A percentile compares a stretch with the other conserved stretches of the same genome.
These are phyloP conservation scores for Tokudaia muenninki DNA, from an alignment of 2,797 vertebrate genomes.

Conservation along the genomic window DNA sequence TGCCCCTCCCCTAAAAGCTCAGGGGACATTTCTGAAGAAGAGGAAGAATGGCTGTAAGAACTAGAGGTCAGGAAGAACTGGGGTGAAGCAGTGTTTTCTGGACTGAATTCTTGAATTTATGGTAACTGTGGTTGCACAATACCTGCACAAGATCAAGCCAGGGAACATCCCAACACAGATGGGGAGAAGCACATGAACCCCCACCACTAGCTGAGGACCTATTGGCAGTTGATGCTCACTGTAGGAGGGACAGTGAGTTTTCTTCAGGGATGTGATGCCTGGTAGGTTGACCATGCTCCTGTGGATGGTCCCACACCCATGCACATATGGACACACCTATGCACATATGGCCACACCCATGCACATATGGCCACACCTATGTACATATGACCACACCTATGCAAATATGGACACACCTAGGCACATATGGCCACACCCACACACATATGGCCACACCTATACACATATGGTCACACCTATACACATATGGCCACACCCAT, in stretches of 20 bases:
- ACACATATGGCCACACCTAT: too few relatives aligned
- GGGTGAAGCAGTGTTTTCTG: not conserved
- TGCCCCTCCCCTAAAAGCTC: not conserved
- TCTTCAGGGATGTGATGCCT: not conserved
- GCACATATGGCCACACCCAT: too few relatives aligned
- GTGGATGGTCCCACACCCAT: not conserved
- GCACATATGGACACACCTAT: too few relatives aligned
- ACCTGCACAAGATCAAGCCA: not conserved
- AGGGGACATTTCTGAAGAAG: not conserved
- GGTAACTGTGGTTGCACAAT: not conserved
- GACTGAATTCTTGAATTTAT: not conserved
- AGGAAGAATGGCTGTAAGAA: too few relatives aligned
- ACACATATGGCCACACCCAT: too few relatives aligned
- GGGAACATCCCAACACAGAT: not conserved
- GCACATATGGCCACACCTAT: too few relatives aligned
- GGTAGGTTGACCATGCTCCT: too few relatives aligned
- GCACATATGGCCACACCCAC: not conserved
- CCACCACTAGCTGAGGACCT: too few relatives aligned
- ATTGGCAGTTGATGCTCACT: not conserved
- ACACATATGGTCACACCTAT: not conserved
- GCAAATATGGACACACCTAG: not conserved
- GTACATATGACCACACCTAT: too few relatives aligned
- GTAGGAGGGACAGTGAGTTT: not conserved
- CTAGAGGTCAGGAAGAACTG: not conserved
- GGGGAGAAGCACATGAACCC: too few relatives aligned